Conservation (phyloP, 2,888 invertebrate species). For the Meiosimyza decipiens region DNA sequence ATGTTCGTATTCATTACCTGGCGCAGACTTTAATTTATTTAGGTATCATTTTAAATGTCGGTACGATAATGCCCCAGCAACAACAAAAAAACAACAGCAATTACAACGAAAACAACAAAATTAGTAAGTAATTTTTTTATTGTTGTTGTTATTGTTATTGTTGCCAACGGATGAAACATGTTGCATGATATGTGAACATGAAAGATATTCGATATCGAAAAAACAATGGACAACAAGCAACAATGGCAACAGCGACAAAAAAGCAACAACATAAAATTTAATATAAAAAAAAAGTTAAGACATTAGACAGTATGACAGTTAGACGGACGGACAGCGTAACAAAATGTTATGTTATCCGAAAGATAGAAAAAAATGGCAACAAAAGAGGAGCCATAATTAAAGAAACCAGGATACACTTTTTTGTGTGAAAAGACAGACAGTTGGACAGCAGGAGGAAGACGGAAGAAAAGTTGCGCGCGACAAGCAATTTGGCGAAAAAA, state of each 20-base stretch:
- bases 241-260: not conserved
- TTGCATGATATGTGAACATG: slow-evolving; percentile 46
- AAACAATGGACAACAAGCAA: slow-evolving; percentile 32
- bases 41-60: slow-evolving; percentile 21
- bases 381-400: slow-evolving; percentile 31
- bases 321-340: slow-evolving; percentile 1
- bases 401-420: slow-evolving; percentile 15
- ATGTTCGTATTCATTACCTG: slow-evolving; percentile 10
- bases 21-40: slow-evolving; percentile 25
- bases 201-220: slow-evolving; percentile 36
- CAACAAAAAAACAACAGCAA: slow-evolving; percentile 3
- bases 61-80: slow-evolving; percentile 5
- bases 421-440: not conserved
- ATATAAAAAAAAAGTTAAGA: slow-evolving; percentile 3
- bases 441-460: not conserved
- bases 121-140: slow-evolving; percentile 32
- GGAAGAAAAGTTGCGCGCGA: not conserved
- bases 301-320: slow-evolving; percentile 31
- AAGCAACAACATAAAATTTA: slow-evolving; percentile 24
- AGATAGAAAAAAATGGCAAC: not conserved
- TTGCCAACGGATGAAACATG: slow-evolving; percentile 37
- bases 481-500: not conserved
- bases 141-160: slow-evolving; percentile 35
- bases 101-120: too few species aligned
- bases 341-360: not conserved